These are phyloP conservation scores for Takifugu ocellatus DNA, from an alignment of 2,797 vertebrate genomes.

Conservation along the genomic window DNA sequence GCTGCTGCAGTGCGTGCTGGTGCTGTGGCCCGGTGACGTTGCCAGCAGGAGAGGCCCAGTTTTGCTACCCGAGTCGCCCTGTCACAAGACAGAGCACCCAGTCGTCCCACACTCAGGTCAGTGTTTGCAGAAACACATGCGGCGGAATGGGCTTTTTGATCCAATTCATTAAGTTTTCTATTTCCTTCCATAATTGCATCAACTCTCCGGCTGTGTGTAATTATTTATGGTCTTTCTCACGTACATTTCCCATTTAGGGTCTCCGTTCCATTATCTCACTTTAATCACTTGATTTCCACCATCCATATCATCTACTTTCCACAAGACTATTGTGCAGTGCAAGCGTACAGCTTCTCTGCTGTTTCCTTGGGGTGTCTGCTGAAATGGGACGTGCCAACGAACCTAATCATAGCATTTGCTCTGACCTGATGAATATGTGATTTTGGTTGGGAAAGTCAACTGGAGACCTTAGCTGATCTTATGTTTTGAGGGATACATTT, in stretches of 20 bases:
- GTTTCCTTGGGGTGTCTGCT: not conserved
- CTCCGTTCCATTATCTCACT: not conserved
- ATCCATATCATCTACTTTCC: not conserved
- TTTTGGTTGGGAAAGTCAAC: too few relatives aligned
- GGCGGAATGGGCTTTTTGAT: not conserved
- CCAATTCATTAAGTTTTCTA: slow-evolving; percentile 7
- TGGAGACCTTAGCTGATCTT: too few relatives aligned
- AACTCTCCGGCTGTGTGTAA: not conserved
- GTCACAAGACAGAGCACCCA: slow-evolving; percentile 85
- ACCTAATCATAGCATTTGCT: too few relatives aligned
- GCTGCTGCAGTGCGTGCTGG: slow-evolving; percentile 81
- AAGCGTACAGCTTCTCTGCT: not conserved
- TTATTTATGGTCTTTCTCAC: slow-evolving; percentile 8
- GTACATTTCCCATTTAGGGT: not conserved
- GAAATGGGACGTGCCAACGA: too few relatives aligned
- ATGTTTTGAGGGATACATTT: too few relatives aligned
- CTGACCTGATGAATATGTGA: too few relatives aligned
- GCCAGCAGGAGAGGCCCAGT: slow-evolving; percentile 67
- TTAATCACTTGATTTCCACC: not conserved
- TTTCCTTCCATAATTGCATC: slow-evolving; percentile 1
- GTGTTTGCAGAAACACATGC: slow-evolving; percentile 5
- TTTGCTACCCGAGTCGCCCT: slow-evolving; percentile 75
- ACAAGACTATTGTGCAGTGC: slow-evolving; percentile 1
- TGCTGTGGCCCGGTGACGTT: slow-evolving; percentile 65
- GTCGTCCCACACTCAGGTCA: slow-evolving; percentile 87